Evolutionary conservation across 2,797 vertebrate species (phyloP).

Genomic region (Chiroxiphia lanceolata): DNA sequence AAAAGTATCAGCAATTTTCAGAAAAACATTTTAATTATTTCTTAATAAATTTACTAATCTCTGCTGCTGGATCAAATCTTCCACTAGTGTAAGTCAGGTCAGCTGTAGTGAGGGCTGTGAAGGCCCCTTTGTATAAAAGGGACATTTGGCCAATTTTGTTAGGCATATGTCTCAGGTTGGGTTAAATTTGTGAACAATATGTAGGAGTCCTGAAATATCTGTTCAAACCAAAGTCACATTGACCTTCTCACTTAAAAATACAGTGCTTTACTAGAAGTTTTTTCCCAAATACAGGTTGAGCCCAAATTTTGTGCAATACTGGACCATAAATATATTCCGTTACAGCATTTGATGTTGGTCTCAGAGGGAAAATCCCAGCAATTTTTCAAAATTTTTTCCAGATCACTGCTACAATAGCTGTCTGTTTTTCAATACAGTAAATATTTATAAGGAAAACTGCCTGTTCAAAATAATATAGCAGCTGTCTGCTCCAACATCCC

Average conservation of each 20-base stretch:
- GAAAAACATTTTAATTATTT: not conserved
- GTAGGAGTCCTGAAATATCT: not conserved
- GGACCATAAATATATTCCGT: slow-evolving; percentile 38
- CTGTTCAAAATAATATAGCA: slow-evolving; percentile 46
- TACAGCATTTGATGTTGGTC: slow-evolving; percentile 44
- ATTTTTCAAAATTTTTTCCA: slow-evolving; percentile 49
- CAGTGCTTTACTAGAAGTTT: not conserved
- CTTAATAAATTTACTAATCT: not conserved
- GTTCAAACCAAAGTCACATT: not conserved
- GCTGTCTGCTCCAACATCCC: slow-evolving; percentile 46
- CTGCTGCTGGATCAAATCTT: not conserved
- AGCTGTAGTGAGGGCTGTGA: not conserved
- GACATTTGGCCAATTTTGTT: not conserved
- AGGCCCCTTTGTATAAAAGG: not conserved
- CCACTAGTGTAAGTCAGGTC: not conserved
- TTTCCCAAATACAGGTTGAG: not conserved
- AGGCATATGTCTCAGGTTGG: not conserved
- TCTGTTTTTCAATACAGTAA: slow-evolving; percentile 63
- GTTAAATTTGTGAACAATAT: not conserved
- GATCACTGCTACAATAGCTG: slow-evolving; percentile 43
- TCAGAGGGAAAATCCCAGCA: slow-evolving; percentile 36
- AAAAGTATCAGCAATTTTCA: not conserved
- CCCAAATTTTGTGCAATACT: slow-evolving; percentile 39
- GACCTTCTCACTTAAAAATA: not conserved
- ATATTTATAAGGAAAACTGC: slow-evolving; percentile 67